Base-by-base conservation (phyloP, 2,797 vertebrate species). In the Hoplostethus atlanticus region DNA sequence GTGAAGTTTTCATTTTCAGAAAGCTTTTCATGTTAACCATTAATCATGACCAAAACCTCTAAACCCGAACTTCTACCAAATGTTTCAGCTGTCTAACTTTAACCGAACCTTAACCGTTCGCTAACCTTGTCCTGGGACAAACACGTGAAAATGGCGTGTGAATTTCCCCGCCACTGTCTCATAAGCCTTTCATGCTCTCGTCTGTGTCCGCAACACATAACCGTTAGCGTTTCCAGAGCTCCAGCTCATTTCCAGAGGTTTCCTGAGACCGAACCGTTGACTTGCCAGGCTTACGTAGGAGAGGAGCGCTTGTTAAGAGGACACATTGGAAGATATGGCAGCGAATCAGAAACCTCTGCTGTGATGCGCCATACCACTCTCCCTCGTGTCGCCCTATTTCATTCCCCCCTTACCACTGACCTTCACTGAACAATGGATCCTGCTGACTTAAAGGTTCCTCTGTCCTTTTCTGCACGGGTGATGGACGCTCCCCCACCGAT, bases 371-470 rank as follows among this genome's bases (percentile, higher is more conserved):
- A 74, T 89, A 91, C 89, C 92, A 74, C 86, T 91, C 85, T 76
- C 84, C 79, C 65, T 2, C 76, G 73, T 92, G 89, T 90, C 91
- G 89, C 91, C 84, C 88, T 91, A 94, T 96, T 94, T 94, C 89
- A 92, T 86, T 85, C 78, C 79, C 79, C 84, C 84, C 85, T 80
- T 87, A 78, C 74, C 66, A 64, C 84, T 93, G 94, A 95, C 93
- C 94, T 95, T 96, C 91, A 68, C 68, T 80, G 77, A 91, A 94
- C 93, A 94, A 91, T 92, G 84, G 83, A 80, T 90, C 82, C 87
- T 59, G 73, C 80, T 91, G 92, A 92, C 85, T 90, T 91, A 91
- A 91, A 93, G 90, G 91, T 91, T 91, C 91, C 83, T 46, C 88
- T 92, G 83, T 87, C 90, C 74, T 82, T 87, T 89, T 21, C 79